Evolutionary conservation across 1,140 invertebrate species (phyloP).

Genomic region (Drusus annulatus): DNA sequence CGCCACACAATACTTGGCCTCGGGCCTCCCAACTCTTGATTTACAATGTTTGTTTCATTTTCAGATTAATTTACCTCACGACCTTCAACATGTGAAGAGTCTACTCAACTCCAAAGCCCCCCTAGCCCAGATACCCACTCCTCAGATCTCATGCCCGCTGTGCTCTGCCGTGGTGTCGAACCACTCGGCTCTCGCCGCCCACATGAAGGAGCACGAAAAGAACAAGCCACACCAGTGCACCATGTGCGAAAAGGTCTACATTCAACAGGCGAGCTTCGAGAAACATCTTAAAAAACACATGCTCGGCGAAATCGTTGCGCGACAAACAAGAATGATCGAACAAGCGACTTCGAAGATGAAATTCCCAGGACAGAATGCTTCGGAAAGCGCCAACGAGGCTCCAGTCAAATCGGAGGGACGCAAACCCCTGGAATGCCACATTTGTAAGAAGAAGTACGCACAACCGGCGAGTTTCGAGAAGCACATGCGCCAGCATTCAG

Average conservation of each 20-base stretch:
- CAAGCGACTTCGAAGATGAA: constrained; percentile 36
- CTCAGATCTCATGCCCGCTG: constrained; percentile 50
- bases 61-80: constrained; percentile 58
- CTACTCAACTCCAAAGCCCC: constrained; percentile 48
- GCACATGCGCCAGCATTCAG: constrained; percentile 57
- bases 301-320: constrained; percentile 45
- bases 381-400: neutral
- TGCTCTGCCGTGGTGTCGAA: constrained; percentile 46
- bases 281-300: constrained; percentile 55
- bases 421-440: constrained; percentile 54
- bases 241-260: constrained; percentile 58
- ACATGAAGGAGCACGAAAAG: constrained; percentile 55
- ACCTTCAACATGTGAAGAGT: constrained; percentile 56
- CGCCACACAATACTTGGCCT: too few relatives aligned
- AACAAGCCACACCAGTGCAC: constrained; percentile 55
- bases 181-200: constrained; percentile 45
- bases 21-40: too few relatives aligned
- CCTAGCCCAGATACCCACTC: neutral
- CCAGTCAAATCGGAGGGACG: neutral
- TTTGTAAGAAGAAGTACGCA: constrained; percentile 58
- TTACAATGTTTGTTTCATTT: constrained; percentile 19
- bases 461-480: constrained; percentile 58
- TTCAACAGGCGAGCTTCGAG: constrained; percentile 57
- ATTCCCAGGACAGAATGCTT: too few relatives aligned
- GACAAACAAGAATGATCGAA: constrained; percentile 46